Evolutionary conservation across 2,888 invertebrate genomes (phyloP).

Genomic region (Netelia fuscicornis): DNA sequence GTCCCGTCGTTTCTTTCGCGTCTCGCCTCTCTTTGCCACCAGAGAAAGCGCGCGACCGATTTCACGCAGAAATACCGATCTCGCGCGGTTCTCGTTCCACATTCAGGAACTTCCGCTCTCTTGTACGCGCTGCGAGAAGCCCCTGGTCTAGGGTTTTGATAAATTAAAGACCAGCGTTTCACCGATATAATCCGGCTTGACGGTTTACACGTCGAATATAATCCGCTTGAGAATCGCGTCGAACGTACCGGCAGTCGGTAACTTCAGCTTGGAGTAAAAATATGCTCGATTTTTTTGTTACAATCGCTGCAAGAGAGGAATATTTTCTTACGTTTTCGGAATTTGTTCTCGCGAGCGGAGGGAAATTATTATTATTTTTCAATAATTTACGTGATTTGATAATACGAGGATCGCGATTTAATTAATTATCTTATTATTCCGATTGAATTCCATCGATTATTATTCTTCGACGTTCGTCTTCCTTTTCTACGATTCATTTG

Average conservation of each 20-base stretch:
- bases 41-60: conserved; percentile 52
- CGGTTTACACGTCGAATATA: conserved; percentile 61
- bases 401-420: too few species aligned
- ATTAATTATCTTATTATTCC: too few species aligned
- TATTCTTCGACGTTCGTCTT: neutral
- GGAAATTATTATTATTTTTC: neutral
- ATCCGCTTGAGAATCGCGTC: conserved; percentile 57
- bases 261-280: conserved; percentile 26
- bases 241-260: neutral
- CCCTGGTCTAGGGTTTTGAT: conserved; percentile 18
- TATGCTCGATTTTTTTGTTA: conserved; percentile 25
- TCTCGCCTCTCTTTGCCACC: conserved; percentile 38
- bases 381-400: neutral
- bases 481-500: neutral
- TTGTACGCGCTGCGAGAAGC: neutral
- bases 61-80: conserved; percentile 50
- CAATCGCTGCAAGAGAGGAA: too few species aligned
- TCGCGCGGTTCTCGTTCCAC: conserved; percentile 34
- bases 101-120: conserved; percentile 39
- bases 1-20: conserved; percentile 41
- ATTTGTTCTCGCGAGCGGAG: neutral
- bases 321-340: neutral
- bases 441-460: neutral
- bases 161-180: conserved; percentile 62
- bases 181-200: conserved; percentile 68